Evolutionary conservation across 2,797 vertebrate species (phyloP), one percentile per base, ranked within the genome.

Genomic region (Emydoidea blandingii): DNA sequence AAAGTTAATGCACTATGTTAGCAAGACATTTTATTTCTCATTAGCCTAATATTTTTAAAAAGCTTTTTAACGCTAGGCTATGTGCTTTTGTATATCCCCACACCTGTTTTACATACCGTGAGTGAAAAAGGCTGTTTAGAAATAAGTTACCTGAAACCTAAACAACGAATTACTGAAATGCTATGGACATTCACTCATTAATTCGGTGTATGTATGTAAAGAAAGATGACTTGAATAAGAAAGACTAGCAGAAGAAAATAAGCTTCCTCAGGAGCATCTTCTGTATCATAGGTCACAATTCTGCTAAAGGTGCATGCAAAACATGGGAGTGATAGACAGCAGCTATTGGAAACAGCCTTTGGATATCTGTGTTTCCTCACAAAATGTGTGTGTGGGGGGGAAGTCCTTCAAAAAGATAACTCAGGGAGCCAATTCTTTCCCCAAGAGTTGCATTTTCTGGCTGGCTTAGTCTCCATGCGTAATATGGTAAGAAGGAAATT

Each of bases 401-500:
- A 2, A 91, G 50, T 44, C 57, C 41, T 88, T 90, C 41, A 85
- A 82, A 91, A 3, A 89, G 57, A 76, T 89, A 52, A 59, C 0
- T 85, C 83, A 86, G 93, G 31, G 8, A 31, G n/a, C 12, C 76
- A 62, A 50, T 44, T 81, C 8, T 85, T 12, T 88, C 41, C 68
- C 85, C 37, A 14, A 34, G 6, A 44, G 83, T 23, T 59, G 91
- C 25, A 21, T 47, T 79, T 68, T 93, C 89, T 83, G 81, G 86
- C 76, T 92, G 81, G 92, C 5, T 56, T 76, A 68, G 59, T 76
- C 89, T 91, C 76, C 85, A 62, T 62, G 83, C 31, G 29, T 87
- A 87, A 78, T 93, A 83, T 6, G 53, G 44, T 31, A 92, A 49
- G 94, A 50, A 91, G 68, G 86, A 91, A 96, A 86, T 37, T 76